Evolutionary conservation across 2,113 vertebrate species (phyloP).

Genomic region (Azemiops feae): DNA sequence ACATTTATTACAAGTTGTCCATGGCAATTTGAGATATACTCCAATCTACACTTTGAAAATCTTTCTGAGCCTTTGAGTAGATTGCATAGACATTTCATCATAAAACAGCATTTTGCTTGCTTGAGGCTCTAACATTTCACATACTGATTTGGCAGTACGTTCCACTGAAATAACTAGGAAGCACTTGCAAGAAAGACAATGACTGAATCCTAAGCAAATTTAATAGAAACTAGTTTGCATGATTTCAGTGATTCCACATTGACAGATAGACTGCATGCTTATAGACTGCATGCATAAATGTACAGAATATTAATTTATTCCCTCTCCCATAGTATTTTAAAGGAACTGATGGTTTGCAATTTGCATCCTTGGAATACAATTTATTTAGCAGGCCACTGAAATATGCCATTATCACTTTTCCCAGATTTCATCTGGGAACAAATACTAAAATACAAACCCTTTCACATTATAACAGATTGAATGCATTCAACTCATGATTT

Average conservation of each 20-base stretch:
- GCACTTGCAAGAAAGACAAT: background rate
- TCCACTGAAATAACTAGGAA: background rate
- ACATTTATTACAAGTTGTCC: conserved; percentile 14
- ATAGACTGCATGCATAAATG: background rate
- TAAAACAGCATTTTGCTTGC: conserved; percentile 32
- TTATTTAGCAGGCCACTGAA: background rate
- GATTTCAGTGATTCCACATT: background rate
- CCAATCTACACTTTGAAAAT: background rate
- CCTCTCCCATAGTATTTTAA: background rate
- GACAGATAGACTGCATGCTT: background rate
- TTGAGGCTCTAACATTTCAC: conserved; percentile 48
- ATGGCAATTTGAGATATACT: background rate
- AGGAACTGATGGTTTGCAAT: background rate
- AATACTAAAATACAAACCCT: background rate
- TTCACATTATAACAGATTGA: background rate
- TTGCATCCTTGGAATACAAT: background rate
- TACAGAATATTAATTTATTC: background rate
- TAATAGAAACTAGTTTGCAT: background rate
- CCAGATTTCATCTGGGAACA: background rate
- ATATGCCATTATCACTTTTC: background rate
- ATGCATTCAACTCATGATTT: background rate
- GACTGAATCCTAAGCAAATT: background rate
- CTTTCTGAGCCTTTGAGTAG: background rate
- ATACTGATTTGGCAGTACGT: background rate
- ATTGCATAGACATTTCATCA: conserved; percentile 31